A percentile compares a stretch with the other conserved stretches of the same genome.
Conservation (phyloP, 2,888 invertebrate genomes). For the Agonopterix arenella region DNA sequence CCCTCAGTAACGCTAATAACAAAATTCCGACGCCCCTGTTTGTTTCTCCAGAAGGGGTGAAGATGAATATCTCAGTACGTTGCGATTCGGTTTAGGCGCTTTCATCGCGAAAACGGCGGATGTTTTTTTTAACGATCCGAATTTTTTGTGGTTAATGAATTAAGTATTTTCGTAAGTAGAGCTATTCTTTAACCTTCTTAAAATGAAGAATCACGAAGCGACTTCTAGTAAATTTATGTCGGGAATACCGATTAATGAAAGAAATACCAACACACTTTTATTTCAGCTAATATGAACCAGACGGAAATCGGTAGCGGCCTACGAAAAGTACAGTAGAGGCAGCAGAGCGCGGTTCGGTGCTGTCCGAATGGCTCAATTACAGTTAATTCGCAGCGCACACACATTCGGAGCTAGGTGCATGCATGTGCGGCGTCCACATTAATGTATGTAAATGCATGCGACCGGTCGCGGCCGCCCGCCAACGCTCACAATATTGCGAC, state of each 20-base stretch:
- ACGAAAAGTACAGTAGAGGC: conserved; percentile 43
- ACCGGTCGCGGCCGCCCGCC: conserved; percentile 62
- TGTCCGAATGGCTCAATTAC: conserved; percentile 75
- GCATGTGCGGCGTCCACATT: conserved; percentile 67
- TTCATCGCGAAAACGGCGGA: conserved; percentile 32
- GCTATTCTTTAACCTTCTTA: too few species aligned
- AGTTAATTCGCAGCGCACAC: conserved; percentile 74
- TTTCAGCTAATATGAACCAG: background rate
- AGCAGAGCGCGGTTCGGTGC: conserved; percentile 54
- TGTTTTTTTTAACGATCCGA: conserved; percentile 8
- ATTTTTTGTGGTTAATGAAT: too few species aligned
- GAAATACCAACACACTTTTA: background rate
- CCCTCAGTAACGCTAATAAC: conserved; percentile 73
- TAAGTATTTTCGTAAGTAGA: too few species aligned
- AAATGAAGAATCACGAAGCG: too few species aligned
- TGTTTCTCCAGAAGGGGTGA: conserved; percentile 70
- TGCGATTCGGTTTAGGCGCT: conserved; percentile 38
- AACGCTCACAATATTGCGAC: conserved; percentile 72
- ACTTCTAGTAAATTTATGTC: too few species aligned
- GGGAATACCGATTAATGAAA: background rate
- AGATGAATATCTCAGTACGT: conserved; percentile 64
- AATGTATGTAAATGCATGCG: conserved; percentile 76
- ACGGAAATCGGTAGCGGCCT: conserved; percentile 26
- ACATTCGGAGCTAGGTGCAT: conserved; percentile 63
- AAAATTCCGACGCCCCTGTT: conserved; percentile 73